phyloP scores from a whole-genome alignment of 2,113 vertebrate species.

The Oenanthe oenanthe region DNA sequence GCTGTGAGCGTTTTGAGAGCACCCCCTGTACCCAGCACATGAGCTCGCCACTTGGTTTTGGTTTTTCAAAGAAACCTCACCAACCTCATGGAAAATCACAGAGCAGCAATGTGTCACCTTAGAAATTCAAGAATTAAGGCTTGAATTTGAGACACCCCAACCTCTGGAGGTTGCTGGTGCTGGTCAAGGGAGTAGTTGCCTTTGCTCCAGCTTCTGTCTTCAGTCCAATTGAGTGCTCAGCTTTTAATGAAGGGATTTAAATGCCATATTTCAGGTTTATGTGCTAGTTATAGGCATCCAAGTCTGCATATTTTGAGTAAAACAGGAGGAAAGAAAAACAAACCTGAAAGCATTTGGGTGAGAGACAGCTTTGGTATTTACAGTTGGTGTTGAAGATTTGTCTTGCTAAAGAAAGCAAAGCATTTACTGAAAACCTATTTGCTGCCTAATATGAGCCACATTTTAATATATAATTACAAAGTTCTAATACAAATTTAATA shows the following conservation, averaged over 20 bases:
- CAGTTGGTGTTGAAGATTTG: background rate
- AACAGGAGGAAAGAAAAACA: background rate
- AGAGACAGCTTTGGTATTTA: background rate
- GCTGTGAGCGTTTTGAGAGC: constrained; percentile 56
- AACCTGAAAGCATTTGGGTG: background rate
- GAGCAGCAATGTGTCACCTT: background rate
- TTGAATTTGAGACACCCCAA: background rate
- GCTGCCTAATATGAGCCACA: background rate
- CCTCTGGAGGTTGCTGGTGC: rapidly evolving
- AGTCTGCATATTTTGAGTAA: background rate
- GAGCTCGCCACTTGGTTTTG: constrained; percentile 39
- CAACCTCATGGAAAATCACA: background rate
- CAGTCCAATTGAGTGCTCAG: background rate
- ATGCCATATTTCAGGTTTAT: background rate
- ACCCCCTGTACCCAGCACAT: background rate
- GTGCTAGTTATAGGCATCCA: background rate
- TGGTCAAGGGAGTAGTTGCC: background rate
- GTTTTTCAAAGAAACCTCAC: constrained; percentile 50
- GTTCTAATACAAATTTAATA: background rate
- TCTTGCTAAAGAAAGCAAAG: background rate
- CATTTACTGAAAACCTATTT: background rate
- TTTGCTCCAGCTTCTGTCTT: background rate
- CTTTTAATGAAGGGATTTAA: background rate
- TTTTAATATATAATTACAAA: background rate
- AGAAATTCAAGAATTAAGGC: background rate